Evolutionary conservation across 2,888 invertebrate genomes (phyloP).

Genomic region (Chrysolina haemoptera): DNA sequence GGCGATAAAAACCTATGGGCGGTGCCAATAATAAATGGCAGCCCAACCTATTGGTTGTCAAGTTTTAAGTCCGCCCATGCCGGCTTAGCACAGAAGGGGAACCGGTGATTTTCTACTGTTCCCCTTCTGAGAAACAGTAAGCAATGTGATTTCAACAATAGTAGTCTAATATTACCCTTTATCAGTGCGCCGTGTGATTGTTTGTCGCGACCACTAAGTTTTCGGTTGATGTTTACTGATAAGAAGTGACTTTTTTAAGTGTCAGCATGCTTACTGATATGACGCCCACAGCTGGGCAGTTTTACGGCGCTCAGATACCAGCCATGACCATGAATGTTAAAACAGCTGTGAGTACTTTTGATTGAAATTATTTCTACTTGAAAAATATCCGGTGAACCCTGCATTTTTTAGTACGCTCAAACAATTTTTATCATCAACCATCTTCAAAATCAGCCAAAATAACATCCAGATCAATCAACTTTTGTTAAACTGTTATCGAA

Average conservation of each 20-base stretch:
- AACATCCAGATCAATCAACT: too few species aligned
- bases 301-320: conserved; percentile 75
- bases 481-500: too few species aligned
- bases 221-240: conserved; percentile 44
- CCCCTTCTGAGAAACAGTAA: conserved; percentile 69
- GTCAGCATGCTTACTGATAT: conserved; percentile 74
- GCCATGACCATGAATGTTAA: conserved; percentile 76
- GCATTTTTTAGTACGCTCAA: background rate
- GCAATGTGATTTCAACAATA: conserved; percentile 69
- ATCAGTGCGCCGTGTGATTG: conserved; percentile 58
- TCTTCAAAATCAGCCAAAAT: too few species aligned
- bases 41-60: conserved; percentile 59
- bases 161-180: conserved; percentile 58
- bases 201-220: conserved; percentile 50
- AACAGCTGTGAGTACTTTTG: conserved; percentile 62
- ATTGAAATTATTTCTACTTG: background rate
- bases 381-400: background rate
- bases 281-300: conserved; percentile 75
- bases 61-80: conserved; percentile 53
- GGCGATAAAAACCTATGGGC: conserved; percentile 61
- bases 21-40: conserved; percentile 65
- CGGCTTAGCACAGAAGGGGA: conserved; percentile 65
- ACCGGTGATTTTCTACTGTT: conserved; percentile 65
- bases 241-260: conserved; percentile 46
- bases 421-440: background rate